Conservation (phyloP, 2,113 vertebrate species). For the Muntiacus reevesi region DNA sequence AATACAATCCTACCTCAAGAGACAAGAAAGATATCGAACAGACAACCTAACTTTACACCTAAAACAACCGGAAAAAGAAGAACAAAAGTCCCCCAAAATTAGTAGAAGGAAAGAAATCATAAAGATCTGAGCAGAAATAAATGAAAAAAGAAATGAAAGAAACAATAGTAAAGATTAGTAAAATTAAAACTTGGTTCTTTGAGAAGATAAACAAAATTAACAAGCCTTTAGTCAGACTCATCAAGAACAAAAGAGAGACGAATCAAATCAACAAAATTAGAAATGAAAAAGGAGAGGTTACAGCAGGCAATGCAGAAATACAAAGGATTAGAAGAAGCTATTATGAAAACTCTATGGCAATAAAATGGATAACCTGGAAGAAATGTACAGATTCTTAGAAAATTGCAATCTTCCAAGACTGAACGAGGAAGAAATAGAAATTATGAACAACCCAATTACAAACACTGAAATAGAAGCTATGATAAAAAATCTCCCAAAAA, state of each 20-base stretch:
- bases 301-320: background rate
- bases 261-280: background rate
- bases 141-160: too few species aligned
- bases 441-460: background rate
- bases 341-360: background rate
- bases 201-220: background rate
- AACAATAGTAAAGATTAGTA: background rate
- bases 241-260: background rate
- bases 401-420: background rate
- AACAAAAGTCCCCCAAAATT: too few species aligned
- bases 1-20: too few species aligned
- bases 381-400: too few species aligned
- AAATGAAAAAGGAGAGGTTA: background rate
- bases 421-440: background rate
- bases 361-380: background rate
- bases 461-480: background rate
- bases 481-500: background rate
- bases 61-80: background rate
- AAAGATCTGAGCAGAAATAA: too few species aligned
- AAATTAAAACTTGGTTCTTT: background rate
- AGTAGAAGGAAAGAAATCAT: too few species aligned
- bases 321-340: background rate
- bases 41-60: background rate
- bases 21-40: too few species aligned
- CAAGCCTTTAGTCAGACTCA: background rate